Evolutionary conservation across 2,113 vertebrate genomes (phyloP).

Genomic region (Phalacrocorax brasilianus): DNA sequence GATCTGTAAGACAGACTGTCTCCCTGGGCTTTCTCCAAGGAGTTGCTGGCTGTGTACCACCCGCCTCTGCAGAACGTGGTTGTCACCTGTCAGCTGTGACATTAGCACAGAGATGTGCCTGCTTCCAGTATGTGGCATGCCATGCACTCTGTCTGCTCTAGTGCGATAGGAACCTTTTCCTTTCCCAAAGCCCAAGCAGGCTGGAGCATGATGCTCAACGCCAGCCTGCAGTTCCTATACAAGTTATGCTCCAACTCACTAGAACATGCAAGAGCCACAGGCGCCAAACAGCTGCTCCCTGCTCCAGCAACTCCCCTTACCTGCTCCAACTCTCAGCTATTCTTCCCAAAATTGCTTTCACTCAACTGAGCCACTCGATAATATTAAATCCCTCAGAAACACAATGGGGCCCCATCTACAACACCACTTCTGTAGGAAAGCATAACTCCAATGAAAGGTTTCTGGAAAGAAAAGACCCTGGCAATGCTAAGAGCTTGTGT

Average conservation of each 20-base stretch:
- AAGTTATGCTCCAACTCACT: neutral
- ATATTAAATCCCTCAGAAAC: neutral
- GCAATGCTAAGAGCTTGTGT: neutral
- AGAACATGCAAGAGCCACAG: neutral
- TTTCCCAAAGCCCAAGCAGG: neutral
- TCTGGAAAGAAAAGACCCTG: neutral
- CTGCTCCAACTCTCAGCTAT: neutral
- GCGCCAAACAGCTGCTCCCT: neutral
- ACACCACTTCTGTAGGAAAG: neutral
- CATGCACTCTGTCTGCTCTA: neutral
- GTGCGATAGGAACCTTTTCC: neutral
- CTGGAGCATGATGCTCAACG: accelerated
- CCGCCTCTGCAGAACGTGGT: neutral
- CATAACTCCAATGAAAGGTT: neutral
- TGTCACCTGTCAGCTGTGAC: neutral
- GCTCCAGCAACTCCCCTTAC: neutral
- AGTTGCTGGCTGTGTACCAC: neutral
- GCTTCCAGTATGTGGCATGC: accelerated
- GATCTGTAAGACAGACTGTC: neutral
- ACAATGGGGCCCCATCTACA: neutral
- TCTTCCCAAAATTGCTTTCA: neutral
- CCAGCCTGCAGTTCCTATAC: neutral
- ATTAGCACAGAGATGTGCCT: neutral
- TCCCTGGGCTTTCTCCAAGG: neutral
- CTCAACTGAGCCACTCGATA: neutral